Base-by-base conservation (phyloP, 2,113 vertebrate species). In the Orcinus orca region DNA sequence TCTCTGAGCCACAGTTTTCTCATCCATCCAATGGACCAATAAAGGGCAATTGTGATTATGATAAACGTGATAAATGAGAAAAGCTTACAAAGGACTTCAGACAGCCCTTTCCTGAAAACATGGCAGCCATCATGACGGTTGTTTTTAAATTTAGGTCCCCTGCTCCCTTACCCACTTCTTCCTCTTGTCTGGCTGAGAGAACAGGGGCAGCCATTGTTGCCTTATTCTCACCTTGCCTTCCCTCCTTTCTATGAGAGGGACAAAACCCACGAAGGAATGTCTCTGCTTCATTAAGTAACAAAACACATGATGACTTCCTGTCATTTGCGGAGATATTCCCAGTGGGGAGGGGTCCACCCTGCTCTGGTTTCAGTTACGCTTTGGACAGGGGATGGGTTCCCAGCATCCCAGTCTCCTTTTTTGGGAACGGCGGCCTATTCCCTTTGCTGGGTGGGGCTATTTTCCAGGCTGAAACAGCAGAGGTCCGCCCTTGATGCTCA, bases 71-170 rank as follows among this genome's bases (percentile, higher is more conserved):
- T 14, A 6, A 36, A 20, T 26, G 50, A 88, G 18, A 79, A 71
- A 21, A 33, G 47, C n/a, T 71, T 14, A 7, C 53, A 33, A 7
- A 58, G 18, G 23, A 23, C 63, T 47, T 26, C 4, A 29, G 50
- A 18, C 0, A 50, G 60, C 1, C 5, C 13, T 55, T 41, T 33
- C n/a, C 65, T 84, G 9, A 31, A 44, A 55, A 50, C n/a, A 26
- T 14, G 62, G 68, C 0, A 1, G 55, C 10, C 33, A 4, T 29
- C 9, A 2, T 4, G 33, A 21, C 6, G 15, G 26, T 13, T 18
- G 15, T 9, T n/a, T 73, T 82, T 6, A 17, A 20, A 1, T 73
- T 31, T 1, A 3, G 2, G 26, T 17, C 2, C 36, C 25, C 23
- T 41, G 76, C 36, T 38, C 17, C 55, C 38, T 73, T 18, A 8